Base-by-base conservation (phyloP, 2,113 vertebrate species). In the Puma concolor region DNA sequence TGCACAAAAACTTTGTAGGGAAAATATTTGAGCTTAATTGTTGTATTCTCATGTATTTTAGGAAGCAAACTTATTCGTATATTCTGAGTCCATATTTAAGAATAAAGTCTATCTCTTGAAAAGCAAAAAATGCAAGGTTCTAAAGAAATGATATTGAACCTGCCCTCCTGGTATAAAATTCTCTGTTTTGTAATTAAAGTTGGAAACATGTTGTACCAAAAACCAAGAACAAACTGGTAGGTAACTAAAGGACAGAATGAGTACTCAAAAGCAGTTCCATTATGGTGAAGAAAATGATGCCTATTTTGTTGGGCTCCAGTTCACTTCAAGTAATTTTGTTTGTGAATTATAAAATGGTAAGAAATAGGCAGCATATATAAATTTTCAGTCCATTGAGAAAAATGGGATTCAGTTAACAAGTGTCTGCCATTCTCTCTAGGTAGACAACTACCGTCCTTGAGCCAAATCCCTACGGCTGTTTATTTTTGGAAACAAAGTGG, bases 131-230 rank as follows among this genome's bases (percentile, higher is more conserved):
- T 57, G 31, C 25, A 76, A 82, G 48, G 21, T 92, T 76, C 63
- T 82, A 57, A 36, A 82, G 19, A 74, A 82, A 69, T 79, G 50
- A 48, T 80, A 48, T 15, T 50, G 41, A 88, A 91, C 74, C 67
- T 54, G 38, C 38, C 48, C 25, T 88, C 27, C 31, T 76, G 44
- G 54, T 77, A 74, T 64, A 74, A 91, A 86, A 76, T n/a, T 81
- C 48, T 91, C 36, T 17, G 38, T 67, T 96, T 77, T 88, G 11
- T 91, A 92, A 87, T 71, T 91, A 74, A 81, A 91, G 36, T 48
- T 63, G 41, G 77, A 36, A 88, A 25, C 41, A 77, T 50, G 0
- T 91, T 89, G 77, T 21, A 88, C 38, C 25, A 17, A 27, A 60
- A 67, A 25, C 8, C 7, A 67, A 52, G 33, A 50, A 72, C 15